A percentile compares a stretch with the other conserved stretches of the same genome.
These are phyloP conservation scores for Typhlichthys eigenmanni DNA, from an alignment of 2,797 vertebrate species.

Conservation along the genomic window DNA sequence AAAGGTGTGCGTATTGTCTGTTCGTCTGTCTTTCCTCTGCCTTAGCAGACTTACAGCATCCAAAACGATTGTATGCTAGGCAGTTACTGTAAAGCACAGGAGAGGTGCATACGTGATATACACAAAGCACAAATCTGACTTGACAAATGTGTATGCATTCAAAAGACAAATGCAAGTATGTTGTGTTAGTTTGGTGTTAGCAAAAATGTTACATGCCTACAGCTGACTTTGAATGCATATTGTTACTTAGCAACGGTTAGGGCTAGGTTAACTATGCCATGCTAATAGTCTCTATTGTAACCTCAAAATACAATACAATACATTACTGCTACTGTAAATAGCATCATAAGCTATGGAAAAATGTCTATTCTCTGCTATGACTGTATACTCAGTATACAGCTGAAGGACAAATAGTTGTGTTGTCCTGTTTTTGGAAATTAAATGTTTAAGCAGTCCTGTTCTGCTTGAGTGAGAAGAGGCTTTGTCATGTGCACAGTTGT, in stretches of 20 bases:
- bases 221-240: slow-evolving; percentile 8
- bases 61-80: slow-evolving; percentile 4
- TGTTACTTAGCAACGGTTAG: slow-evolving; percentile 52
- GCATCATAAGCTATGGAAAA: slow-evolving; percentile 5
- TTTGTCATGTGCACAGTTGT: not conserved
- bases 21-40: slow-evolving; percentile 9
- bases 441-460: not conserved
- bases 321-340: slow-evolving; percentile 35
- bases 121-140: slow-evolving; percentile 10
- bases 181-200: slow-evolving; percentile 14
- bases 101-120: not conserved
- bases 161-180: slow-evolving; percentile 21
- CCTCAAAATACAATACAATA: slow-evolving; percentile 22
- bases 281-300: slow-evolving; percentile 45
- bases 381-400: not conserved
- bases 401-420: slow-evolving; percentile 22
- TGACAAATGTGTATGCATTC: not conserved
- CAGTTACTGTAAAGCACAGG: slow-evolving; percentile 38
- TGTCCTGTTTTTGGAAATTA: slow-evolving; percentile 5
- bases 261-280: slow-evolving; percentile 25
- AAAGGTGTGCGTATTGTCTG: slow-evolving; percentile 6
- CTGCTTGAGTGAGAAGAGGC: slow-evolving; percentile 13
- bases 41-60: slow-evolving; percentile 21
- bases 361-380: slow-evolving; percentile 5
- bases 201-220: slow-evolving; percentile 7